Conservation (phyloP, 2,888 invertebrate species). For the Phengaris arion region DNA sequence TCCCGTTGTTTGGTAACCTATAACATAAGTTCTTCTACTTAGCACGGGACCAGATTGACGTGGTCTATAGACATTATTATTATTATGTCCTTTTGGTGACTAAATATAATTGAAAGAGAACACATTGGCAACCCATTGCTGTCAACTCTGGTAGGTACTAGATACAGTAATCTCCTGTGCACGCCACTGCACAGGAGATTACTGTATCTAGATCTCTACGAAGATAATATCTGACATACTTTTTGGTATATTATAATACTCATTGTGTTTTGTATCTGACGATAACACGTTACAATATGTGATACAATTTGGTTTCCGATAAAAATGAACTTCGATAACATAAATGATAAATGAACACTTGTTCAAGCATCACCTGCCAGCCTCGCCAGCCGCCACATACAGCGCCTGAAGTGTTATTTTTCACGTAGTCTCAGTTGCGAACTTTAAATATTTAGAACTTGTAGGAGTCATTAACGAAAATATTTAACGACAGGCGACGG, state of each 20-base stretch:
- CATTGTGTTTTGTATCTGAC: conserved; percentile 1
- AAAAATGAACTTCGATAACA: not conserved
- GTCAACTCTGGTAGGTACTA: no score
- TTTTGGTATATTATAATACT: not conserved
- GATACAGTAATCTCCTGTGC: not conserved
- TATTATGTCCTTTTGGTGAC: no score
- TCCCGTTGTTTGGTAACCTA: no score
- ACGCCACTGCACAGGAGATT: not conserved
- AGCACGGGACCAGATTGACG: no score
- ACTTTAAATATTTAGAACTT: not conserved
- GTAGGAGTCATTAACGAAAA: not conserved
- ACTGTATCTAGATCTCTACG: not conserved
- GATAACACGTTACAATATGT: not conserved
- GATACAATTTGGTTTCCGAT: not conserved
- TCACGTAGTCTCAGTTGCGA: not conserved
- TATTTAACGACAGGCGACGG: not conserved
- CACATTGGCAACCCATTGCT: no score
- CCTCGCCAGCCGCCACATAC: not conserved
- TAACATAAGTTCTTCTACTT: no score
- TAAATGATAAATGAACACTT: not conserved
- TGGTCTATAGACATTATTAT: no score
- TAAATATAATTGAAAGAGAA: no score
- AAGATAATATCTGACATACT: not conserved
- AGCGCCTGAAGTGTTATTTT: not conserved
- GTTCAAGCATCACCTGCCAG: not conserved